Base-by-base conservation (phyloP, 2,888 invertebrate species). In the Entomobrya multifasciata region DNA sequence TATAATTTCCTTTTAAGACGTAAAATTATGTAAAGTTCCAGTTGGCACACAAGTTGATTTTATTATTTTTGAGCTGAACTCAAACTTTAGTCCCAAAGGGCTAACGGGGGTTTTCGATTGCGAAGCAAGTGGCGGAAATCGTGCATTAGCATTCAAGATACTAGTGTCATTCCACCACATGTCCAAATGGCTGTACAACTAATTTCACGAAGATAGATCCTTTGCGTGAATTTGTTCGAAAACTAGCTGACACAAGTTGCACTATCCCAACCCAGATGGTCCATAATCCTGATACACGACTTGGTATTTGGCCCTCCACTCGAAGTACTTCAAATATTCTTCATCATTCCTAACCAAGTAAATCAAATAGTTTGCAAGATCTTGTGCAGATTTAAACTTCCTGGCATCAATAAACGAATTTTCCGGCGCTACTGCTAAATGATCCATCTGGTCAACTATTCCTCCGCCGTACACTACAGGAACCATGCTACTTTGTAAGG, bases 251-350 rank as follows among this genome's bases (percentile, higher is more conserved):
- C 89, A 89, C 17, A 89, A 49, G 11, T 86, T 76, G 30, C 89
- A 89, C 88, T 86, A 88, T 20, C 83, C 87, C 11, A 81, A 44
- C n/a, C n/a, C n/a, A n/a, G n/a, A n/a, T n/a, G n/a, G n/a, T n/a
- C n/a, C n/a, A n/a, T n/a, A n/a, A 15, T 41, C 67, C 5, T 41
- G 17, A 55, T 60, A 11, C 17, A 77, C 13, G 1, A 60, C 70
- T 36, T 36, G 1, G 76, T 70, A 87, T 6, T 49, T 44, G 1
- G n/a, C 25, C 17, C 72, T 84, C 89, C 89, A 89, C n/a, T 67
- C 17, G 52, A 89, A 87, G 77, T 88, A 89, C 41, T 87, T 82
- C 11, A 74, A 13, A 49, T 88, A 89, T 22, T 84, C 86, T 41
- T 72, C 52, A 1, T 72, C 60, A 0, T 72, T 30, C 25, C 25